Percentiles rank a stretch among this genome's conserved stretches.
These are phyloP conservation scores for Musca vetustissima DNA, from an alignment of 1,140 invertebrate genomes.

Conservation along the genomic window DNA sequence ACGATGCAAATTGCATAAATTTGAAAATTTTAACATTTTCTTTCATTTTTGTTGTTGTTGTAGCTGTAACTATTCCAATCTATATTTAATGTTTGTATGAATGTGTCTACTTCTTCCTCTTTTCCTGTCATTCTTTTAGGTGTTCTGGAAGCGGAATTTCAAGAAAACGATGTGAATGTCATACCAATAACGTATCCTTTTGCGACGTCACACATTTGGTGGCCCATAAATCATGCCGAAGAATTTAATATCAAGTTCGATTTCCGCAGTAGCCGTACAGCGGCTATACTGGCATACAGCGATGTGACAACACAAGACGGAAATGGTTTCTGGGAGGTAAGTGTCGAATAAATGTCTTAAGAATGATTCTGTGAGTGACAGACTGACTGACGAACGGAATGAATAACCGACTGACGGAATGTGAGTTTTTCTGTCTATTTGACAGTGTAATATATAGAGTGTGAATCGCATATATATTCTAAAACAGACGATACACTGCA, in stretches of 20 bases:
- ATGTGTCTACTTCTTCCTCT: no score
- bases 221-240: constrained; percentile 71
- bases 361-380: no score
- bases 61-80: no score
- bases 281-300: constrained; percentile 82
- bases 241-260: constrained; percentile 81
- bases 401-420: no score
- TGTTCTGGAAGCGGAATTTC: constrained; percentile 78
- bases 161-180: constrained; percentile 79
- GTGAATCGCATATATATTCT: no score
- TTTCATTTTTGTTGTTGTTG: not conserved
- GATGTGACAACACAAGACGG: constrained; percentile 71
- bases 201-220: constrained; percentile 83
- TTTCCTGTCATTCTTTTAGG: constrained; percentile 53
- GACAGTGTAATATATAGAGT: no score
- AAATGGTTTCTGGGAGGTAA: constrained; percentile 85
- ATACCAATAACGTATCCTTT: constrained; percentile 92
- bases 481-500: no score
- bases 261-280: constrained; percentile 81
- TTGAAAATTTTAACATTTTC: not conserved
- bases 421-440: no score
- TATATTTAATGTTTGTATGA: not conserved
- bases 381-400: no score
- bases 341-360: constrained; percentile 26
- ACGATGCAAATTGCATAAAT: not conserved